Evolutionary conservation across 2,888 invertebrate genomes (phyloP), one percentile per base, ranked within the genome.

Genomic region (Isoperla grammatica): DNA sequence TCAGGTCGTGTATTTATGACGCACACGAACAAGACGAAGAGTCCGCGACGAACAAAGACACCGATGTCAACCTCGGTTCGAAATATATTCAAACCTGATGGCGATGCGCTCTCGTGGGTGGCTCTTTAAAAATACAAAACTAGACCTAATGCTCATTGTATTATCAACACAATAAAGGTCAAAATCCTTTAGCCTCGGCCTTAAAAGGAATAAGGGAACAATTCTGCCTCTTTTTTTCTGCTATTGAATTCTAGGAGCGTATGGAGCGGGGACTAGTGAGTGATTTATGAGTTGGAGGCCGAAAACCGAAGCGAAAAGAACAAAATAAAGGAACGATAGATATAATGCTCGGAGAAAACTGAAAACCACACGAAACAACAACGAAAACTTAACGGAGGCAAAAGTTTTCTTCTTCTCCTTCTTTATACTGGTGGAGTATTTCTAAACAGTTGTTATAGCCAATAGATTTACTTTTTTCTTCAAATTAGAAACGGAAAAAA

Each of bases 111-210:
- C 39, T 19, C 37, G 53, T 53, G 53, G 53, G 53, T 53, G 53
- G 53, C 6, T 29, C 29, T 29, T 29, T 29, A 29, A 29, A 50
- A 39, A 59, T 22, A 61, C 58, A 45, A 55, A 61, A 58, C 54
- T 61, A 37, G 57, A 58, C 61, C 54, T 54, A 57, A 46, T 58
- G 48, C 40, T 39, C 56, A 43, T 57, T 58, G 55, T 48, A 61
- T 55, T 58, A 55, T 54, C 54, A 48, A 43, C 23, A 58, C 61
- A 61, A 61, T 61, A 61, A 55, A 55, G 61, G 61, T 61, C 61
- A 61, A 54, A 61, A 61, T 61, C 61, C 61, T 58, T 43, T 35
- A 29, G 35, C 50, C 35, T 29, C 29, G 4, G 29, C 29, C 29
- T 29, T 29, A 29, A 29, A 29, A 29, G 29, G 29, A 29, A 29